Evolutionary conservation across 2,797 vertebrate genomes (phyloP), one percentile per base, ranked within the genome.

Genomic region (Urosaurus nigricauda): DNA sequence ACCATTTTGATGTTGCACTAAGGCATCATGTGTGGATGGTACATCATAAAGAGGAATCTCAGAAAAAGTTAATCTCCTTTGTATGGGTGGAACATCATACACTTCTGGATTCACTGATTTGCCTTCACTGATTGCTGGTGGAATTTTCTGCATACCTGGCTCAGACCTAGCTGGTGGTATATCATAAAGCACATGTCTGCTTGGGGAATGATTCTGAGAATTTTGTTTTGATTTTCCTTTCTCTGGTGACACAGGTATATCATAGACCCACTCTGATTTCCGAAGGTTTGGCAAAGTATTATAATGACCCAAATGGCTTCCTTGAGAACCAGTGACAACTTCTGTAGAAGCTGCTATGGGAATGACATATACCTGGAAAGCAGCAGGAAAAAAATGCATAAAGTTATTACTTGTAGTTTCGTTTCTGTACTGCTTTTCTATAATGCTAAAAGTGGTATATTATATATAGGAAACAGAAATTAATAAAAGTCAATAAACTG

Each of bases 261-360:
- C 98, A 5, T 99, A 98, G 92, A 98, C 97, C 98, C 98, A 98
- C 32, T 98, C 98, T 2, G 97, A 95, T 47, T 98, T 98, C 2
- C 83, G 92, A n/a, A 95, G 97, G 51, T 79, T 97, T 13, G 98
- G 98, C 68, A 98, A 89, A 0, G 98, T 98, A n/a, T 89, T 97
- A 94, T 89, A 98, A 53, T 91, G 93, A 74, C 85, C 82, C 56
- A 43, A 75, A 6, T n/a, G 74, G 65, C 86, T 97, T 79, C 95
- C 94, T 12, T 92, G 92, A 68, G 93, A 51, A 4, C 95, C 96
- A 93, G 95, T 87, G 86, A 96, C 95, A 7, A 92, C 92, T 32
- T 98, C 97, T 94, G 96, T 97, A 88, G 88, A 58, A n/a, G 92
- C 65, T 71, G 96, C 88, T 63, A 97, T 96, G 74, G 97, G 97